These are phyloP conservation scores for Mechanitis mazaeus DNA, from an alignment of 2,888 invertebrate genomes.

Conservation along the genomic window DNA sequence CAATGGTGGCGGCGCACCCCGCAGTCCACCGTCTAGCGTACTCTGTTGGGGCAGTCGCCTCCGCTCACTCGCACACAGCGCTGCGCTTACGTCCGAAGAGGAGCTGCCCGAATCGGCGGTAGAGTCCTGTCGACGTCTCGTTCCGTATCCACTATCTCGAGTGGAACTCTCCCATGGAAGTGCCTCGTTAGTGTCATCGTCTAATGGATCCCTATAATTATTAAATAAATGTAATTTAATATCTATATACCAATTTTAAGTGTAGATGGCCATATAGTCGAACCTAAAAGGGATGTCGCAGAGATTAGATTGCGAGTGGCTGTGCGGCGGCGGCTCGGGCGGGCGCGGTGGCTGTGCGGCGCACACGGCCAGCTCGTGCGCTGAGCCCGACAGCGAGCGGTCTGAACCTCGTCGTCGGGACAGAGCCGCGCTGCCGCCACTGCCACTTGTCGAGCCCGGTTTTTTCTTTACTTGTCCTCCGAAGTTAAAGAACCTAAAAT, in stretches of 20 bases:
- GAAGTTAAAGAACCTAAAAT: constrained; percentile 89
- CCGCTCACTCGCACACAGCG: constrained; percentile 73
- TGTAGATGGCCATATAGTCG: not conserved
- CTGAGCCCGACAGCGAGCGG: constrained; percentile 88
- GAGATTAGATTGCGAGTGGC: constrained; percentile 93
- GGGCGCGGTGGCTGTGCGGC: constrained; percentile 75
- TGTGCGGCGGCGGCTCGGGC: constrained; percentile 89
- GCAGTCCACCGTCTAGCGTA: constrained; percentile 79
- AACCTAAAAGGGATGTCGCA: constrained; percentile 90
- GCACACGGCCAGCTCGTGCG: constrained; percentile 87
- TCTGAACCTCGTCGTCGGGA: constrained; percentile 87
- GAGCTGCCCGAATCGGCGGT: constrained; percentile 83
- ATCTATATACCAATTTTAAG: not conserved
- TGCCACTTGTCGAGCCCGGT: constrained; percentile 69
- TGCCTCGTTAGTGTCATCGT: constrained; percentile 59
- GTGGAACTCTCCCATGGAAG: constrained; percentile 58
- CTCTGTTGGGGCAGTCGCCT: constrained; percentile 80
- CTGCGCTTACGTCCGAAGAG: constrained; percentile 83
- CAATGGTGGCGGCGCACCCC: constrained; percentile 68
- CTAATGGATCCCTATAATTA: constrained; percentile 51
- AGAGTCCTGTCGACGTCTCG: constrained; percentile 79
- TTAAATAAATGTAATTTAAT: not conserved
- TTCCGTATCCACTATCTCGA: constrained; percentile 51
- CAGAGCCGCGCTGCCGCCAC: constrained; percentile 53
- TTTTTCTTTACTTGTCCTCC: constrained; percentile 92